Base-by-base conservation (phyloP, 2,797 vertebrate species). In the Amphiprion clarkii region DNA sequence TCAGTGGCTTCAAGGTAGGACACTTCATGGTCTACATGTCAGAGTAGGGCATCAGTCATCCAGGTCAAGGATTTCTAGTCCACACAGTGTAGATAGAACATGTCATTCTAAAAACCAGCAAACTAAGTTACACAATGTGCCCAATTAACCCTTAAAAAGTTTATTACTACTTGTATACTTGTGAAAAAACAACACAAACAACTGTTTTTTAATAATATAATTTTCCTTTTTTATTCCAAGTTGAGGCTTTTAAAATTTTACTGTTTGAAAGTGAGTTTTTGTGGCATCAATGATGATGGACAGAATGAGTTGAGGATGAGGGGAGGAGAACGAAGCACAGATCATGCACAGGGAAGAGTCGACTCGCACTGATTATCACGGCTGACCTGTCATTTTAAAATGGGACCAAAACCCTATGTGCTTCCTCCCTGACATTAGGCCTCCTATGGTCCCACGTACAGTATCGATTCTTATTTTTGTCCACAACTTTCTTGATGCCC, bases 181-280 rank as follows among this genome's bases (percentile, higher is more conserved):
- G 8, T 46, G 17, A 36, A 57, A 12, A 33, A 78, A 69, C 40
- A 39, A 85, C 67, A 86, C 88, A 85, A 79, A 89, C 83, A 62
- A 71, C 72, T 16, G 9, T 51, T 56, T 71, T 79, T 84, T 91
- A 85, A 77, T 92, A 88, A 91, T 88, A 86, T 81, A 87, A 65
- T 89, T 88, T 90, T 86, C 73, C 84, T 89, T 92, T 93, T 94
- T 93, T 91, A 93, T 93, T 93, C 85, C 90, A 92, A 92, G 85
- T 86, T 84, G 67, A 81, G 63, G 17, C 85, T 89, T 87, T 84
- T 65, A 61, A 76, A 63, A 55, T 81, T 40, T 31, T 53, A 83
- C 53, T 48, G 68, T 62, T 56, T 83, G 42, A 76, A 66, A 71
- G 66, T 82, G 78, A 66, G 72, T 51, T 67, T 66, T 56, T 9